Evolutionary conservation across 2,113 vertebrate genomes (phyloP).

Genomic region (Microcebus jonahi): DNA sequence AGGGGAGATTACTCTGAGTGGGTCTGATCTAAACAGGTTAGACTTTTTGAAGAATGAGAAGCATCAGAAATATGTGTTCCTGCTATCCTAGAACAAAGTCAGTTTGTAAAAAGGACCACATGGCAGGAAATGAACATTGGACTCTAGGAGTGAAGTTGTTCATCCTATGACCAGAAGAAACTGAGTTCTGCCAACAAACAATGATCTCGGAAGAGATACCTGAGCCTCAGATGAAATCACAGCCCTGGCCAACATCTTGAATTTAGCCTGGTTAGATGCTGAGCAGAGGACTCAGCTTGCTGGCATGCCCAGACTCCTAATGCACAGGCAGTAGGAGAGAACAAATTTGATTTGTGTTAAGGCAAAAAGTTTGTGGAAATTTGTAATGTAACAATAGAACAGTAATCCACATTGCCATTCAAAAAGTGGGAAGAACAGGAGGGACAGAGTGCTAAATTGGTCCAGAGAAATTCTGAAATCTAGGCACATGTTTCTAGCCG

Average conservation of each 20-base stretch:
- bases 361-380: not conserved
- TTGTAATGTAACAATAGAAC: not conserved
- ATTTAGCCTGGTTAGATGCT: not conserved
- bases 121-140: not conserved
- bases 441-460: not conserved
- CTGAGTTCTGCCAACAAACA: not conserved
- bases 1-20: not conserved
- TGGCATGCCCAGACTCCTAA: not conserved
- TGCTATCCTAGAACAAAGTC: not conserved
- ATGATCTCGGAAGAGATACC: not conserved
- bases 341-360: not conserved
- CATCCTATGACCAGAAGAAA: not conserved
- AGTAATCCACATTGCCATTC: not conserved
- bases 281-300: not conserved
- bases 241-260: not conserved
- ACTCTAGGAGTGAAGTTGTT: not conserved
- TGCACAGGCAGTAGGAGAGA: not conserved
- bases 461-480: not conserved
- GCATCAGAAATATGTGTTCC: fast-evolving
- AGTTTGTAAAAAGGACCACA: not conserved
- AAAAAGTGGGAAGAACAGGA: not conserved
- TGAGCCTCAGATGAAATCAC: not conserved
- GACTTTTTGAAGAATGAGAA: not conserved
- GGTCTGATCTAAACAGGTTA: not conserved
- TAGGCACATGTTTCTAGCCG: not conserved